These are phyloP conservation scores for Wiebesia pumilae DNA, from an alignment of 1,140 invertebrate genomes.

Conservation along the genomic window DNA sequence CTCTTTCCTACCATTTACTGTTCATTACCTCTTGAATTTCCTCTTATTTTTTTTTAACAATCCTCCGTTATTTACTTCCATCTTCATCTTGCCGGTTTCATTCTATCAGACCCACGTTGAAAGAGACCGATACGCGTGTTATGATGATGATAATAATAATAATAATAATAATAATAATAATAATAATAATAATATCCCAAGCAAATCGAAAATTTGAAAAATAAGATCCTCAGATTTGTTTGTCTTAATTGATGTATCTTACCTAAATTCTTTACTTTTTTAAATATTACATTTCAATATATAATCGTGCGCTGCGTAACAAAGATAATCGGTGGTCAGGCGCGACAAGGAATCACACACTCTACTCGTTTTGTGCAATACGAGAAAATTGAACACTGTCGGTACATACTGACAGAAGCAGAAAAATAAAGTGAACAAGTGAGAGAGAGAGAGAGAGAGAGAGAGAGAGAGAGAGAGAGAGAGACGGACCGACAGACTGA, in stretches of 20 bases:
- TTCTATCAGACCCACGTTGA: background rate
- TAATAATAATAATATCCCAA: too few species aligned
- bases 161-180: too few species aligned
- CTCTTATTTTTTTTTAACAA: background rate
- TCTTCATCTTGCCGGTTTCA: background rate
- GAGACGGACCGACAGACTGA: background rate
- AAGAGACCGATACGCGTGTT: background rate
- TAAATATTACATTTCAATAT: too few species aligned
- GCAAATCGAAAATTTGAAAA: background rate
- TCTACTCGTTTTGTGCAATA: background rate
- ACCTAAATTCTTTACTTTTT: too few species aligned
- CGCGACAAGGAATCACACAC: background rate
- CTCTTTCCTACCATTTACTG: background rate
- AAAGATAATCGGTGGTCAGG: background rate
- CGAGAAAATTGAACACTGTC: background rate
- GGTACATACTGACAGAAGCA: background rate
- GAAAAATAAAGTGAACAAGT: background rate
- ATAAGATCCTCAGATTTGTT: background rate
- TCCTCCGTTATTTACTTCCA: background rate
- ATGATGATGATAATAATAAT: too few species aligned
- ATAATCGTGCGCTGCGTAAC: background rate
- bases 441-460: background rate
- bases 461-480: background rate
- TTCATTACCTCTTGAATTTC: background rate
- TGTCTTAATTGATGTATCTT: background rate